Conservation (phyloP, 1,140 invertebrate species). For the Stegodyphus mimosarum region DNA sequence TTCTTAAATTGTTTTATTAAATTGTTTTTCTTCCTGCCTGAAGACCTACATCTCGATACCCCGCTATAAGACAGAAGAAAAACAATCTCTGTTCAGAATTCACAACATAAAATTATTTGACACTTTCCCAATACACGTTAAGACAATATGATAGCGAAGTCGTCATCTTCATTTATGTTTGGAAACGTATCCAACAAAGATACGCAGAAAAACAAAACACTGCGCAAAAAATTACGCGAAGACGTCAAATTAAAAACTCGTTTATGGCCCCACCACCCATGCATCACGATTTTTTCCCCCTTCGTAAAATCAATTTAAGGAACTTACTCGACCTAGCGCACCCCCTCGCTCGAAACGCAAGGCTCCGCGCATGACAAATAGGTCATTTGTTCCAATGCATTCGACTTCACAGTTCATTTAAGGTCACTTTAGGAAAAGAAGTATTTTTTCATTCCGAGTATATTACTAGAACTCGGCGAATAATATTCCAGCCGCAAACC, state of each 20-base stretch:
- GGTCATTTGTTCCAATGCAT: constrained; percentile 51
- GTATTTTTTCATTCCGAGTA: not conserved
- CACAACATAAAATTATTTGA: no score
- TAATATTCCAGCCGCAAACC: not conserved
- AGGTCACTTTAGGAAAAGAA: constrained; percentile 33
- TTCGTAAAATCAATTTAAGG: constrained; percentile 39
- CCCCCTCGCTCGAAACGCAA: not conserved
- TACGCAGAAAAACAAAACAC: no score
- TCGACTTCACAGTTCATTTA: constrained; percentile 56
- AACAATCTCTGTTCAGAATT: no score
- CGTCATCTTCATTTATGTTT: no score
- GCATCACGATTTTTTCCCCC: not conserved
- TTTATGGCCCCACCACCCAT: not conserved
- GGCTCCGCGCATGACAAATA: constrained; percentile 35
- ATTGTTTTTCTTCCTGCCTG: no score
- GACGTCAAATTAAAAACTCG: constrained; percentile 3
- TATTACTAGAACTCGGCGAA: constrained; percentile 19
- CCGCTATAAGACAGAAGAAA: no score
- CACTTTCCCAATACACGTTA: no score
- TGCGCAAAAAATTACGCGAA: no score
- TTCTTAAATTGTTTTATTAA: no score
- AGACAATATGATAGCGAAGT: no score
- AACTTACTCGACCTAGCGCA: not conserved
- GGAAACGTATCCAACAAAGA: no score
- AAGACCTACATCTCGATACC: no score